Conservation (phyloP, 2,113 vertebrate genomes). For the Eulacestoma nigropectus region DNA sequence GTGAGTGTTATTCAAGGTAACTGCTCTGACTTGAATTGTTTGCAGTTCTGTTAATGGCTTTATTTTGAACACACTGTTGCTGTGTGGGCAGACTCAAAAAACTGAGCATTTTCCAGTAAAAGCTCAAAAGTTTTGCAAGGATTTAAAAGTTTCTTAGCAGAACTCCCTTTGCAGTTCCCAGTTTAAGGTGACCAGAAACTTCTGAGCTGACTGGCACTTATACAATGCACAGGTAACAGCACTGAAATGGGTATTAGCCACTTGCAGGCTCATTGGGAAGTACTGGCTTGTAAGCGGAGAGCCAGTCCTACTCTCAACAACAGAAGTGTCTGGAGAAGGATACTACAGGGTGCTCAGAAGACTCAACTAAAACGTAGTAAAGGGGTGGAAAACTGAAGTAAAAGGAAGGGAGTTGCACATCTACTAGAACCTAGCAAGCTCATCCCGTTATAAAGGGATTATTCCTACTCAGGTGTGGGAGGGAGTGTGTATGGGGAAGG, state of each 20-base stretch:
- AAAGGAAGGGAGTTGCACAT: background rate
- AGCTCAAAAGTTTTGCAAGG: background rate
- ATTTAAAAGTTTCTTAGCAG: background rate
- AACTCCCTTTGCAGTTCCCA: background rate
- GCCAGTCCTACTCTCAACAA: background rate
- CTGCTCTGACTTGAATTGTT: background rate
- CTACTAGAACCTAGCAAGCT: background rate
- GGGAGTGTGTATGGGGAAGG: too few species aligned
- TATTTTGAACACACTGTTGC: background rate
- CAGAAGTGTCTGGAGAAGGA: background rate
- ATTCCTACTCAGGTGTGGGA: background rate
- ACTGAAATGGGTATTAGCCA: background rate
- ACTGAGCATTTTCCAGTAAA: accelerated
- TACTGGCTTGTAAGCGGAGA: background rate
- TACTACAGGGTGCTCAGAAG: background rate
- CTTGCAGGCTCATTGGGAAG: background rate
- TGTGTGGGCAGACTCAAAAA: background rate
- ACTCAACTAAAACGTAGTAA: background rate
- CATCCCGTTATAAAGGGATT: background rate
- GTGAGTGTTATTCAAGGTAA: background rate
- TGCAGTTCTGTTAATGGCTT: background rate
- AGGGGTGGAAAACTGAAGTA: background rate
- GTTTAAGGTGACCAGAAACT: background rate
- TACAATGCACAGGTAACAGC: background rate
- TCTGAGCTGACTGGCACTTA: background rate